A percentile compares a stretch with the other conserved stretches of the same genome.
phyloP scores from a whole-genome alignment of 2,888 invertebrate species.

The Orchestes rusci region DNA sequence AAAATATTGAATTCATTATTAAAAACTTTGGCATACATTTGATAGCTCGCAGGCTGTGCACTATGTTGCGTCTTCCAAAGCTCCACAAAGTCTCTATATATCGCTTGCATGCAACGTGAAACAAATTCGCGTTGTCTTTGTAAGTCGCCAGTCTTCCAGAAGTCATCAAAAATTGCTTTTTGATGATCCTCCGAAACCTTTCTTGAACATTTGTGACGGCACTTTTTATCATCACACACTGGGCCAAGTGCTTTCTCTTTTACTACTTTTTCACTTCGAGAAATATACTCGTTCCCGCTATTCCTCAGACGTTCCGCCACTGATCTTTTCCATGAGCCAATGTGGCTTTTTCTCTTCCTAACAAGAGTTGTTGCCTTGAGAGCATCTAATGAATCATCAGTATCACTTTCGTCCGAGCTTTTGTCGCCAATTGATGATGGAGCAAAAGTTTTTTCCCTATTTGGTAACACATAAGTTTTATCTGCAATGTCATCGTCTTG shows the following conservation, averaged over 20 bases:
- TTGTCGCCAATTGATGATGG: too few species aligned
- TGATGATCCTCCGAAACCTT: not conserved
- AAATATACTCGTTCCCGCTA: not conserved
- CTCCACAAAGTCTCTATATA: constrained; percentile 4
- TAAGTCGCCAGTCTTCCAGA: not conserved
- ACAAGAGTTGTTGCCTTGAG: too few species aligned
- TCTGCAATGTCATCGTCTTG: too few species aligned
- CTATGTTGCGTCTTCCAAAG: not conserved
- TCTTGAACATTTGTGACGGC: not conserved
- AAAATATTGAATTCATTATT: constrained; percentile 3
- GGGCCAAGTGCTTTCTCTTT: constrained; percentile 1
- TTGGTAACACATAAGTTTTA: too few species aligned
- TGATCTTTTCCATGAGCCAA: not conserved
- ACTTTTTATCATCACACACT: not conserved
- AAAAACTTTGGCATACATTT: not conserved
- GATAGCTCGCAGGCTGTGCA: not conserved
- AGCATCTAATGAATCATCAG: too few species aligned
- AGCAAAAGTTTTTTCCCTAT: too few species aligned
- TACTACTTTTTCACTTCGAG: not conserved
- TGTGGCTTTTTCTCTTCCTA: constrained; percentile 1
- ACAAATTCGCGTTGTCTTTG: not conserved
- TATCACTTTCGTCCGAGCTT: too few species aligned
- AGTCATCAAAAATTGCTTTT: not conserved
- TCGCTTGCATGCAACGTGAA: not conserved
- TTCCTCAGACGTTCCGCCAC: constrained; percentile 2